Conservation (phyloP, 2,797 vertebrate species). For the Micromesistius poutassou region DNA sequence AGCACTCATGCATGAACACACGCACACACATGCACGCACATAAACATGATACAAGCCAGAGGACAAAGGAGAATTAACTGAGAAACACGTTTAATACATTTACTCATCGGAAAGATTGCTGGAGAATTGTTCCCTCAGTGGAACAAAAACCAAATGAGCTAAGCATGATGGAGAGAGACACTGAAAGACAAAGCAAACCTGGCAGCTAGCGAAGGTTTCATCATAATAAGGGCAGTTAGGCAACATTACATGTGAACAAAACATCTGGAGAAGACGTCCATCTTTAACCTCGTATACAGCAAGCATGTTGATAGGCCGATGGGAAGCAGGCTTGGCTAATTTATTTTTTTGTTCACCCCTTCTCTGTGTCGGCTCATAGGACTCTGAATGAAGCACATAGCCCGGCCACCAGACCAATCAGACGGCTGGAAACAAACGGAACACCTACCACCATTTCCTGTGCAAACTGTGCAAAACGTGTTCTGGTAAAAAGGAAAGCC, state of each 20-base stretch:
- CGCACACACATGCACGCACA: background rate
- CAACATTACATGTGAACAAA: background rate
- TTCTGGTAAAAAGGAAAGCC: constrained; percentile 47
- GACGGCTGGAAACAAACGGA: constrained; percentile 23
- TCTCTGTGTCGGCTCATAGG: background rate
- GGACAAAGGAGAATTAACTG: background rate
- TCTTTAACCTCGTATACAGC: background rate
- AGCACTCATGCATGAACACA: background rate
- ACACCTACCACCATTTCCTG: background rate
- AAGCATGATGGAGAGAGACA: background rate
- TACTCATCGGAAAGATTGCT: background rate
- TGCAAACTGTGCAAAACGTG: constrained; percentile 25
- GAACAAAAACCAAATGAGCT: background rate
- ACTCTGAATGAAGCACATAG: background rate
- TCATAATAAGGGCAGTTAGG: background rate
- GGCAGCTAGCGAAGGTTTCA: background rate
- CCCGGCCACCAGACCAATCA: constrained; percentile 20
- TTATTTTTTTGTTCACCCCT: background rate
- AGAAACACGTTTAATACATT: background rate
- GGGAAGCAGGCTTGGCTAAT: background rate
- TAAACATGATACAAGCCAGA: background rate
- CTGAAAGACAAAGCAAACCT: background rate
- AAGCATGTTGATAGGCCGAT: background rate
- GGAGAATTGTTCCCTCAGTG: no score
- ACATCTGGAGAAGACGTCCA: background rate